These are phyloP conservation scores for Timandra comae DNA, from an alignment of 2,888 invertebrate genomes.

Conservation along the genomic window DNA sequence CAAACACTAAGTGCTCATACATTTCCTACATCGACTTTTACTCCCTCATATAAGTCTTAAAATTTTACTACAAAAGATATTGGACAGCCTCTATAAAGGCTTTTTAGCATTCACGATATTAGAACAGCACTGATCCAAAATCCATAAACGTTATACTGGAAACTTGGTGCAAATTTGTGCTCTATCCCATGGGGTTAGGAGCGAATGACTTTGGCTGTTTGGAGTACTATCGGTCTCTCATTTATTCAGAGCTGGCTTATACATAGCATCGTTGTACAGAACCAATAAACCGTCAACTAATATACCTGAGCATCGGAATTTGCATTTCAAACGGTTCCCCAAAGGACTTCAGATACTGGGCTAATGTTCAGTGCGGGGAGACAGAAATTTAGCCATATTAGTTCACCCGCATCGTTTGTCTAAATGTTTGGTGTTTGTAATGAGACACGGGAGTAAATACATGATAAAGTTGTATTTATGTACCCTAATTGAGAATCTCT, in stretches of 20 bases:
- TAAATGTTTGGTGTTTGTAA: slow-evolving; percentile 11
- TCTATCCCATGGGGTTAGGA: slow-evolving; percentile 1
- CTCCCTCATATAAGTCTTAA: slow-evolving; percentile 4
- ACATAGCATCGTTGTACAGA: slow-evolving; percentile 27
- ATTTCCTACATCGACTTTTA: background rate
- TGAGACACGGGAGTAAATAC: slow-evolving; percentile 13
- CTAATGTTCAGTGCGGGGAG: slow-evolving; percentile 40
- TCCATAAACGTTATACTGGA: slow-evolving; percentile 7
- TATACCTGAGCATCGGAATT: slow-evolving; percentile 59
- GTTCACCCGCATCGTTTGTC: slow-evolving; percentile 34
- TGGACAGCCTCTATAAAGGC: slow-evolving; percentile 6
- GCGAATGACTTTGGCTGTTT: slow-evolving; percentile 4
- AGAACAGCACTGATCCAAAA: slow-evolving; percentile 15
- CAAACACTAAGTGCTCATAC: too few relatives aligned
- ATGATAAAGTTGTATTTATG: background rate
- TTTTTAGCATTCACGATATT: slow-evolving; percentile 12
- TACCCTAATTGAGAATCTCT: too few relatives aligned
- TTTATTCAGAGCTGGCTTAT: slow-evolving; percentile 21
- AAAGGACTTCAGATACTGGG: slow-evolving; percentile 26
- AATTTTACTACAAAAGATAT: slow-evolving; percentile 11
- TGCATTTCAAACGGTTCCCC: slow-evolving; percentile 59
- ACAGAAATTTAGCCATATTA: slow-evolving; percentile 54
- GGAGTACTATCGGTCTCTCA: slow-evolving; percentile 4
- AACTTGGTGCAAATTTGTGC: slow-evolving; percentile 5
- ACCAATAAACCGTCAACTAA: slow-evolving; percentile 63